A percentile compares a stretch with the other conserved stretches of the same genome.
phyloP scores from a whole-genome alignment of 2,888 invertebrate genomes.

The Mesorhabditis spiculigera region DNA sequence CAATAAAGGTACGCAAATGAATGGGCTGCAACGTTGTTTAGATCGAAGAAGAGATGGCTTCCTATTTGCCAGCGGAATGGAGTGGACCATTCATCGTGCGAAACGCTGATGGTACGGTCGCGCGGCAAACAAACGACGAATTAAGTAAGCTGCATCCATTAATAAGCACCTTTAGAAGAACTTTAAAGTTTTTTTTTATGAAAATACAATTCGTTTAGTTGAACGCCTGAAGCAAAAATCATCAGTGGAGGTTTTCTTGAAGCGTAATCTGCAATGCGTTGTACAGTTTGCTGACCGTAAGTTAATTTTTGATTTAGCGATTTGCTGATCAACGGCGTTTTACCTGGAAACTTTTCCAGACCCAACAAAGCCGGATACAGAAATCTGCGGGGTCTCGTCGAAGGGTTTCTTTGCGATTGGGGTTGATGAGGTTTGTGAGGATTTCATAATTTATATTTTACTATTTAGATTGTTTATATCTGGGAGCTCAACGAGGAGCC shows the following conservation, averaged over 20 bases:
- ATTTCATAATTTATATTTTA: neutral
- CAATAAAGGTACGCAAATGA: neutral
- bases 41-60: slow-evolving; percentile 2
- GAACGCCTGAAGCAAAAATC: slow-evolving; percentile 18
- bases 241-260: slow-evolving; percentile 20
- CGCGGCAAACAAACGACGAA: neutral
- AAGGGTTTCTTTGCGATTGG: slow-evolving; percentile 34
- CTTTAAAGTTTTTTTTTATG: no score
- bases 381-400: slow-evolving; percentile 20
- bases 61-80: neutral
- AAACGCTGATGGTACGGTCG: neutral
- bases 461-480: slow-evolving; percentile 16
- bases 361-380: neutral
- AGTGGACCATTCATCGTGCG: neutral
- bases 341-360: neutral
- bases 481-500: slow-evolving; percentile 20
- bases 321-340: slow-evolving; percentile 12
- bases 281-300: slow-evolving; percentile 21
- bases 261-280: slow-evolving; percentile 25
- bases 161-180: neutral
- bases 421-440: slow-evolving; percentile 30
- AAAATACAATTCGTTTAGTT: neutral
- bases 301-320: slow-evolving; percentile 4
- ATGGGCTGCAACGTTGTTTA: neutral
- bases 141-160: neutral